Evolutionary conservation across 1,140 invertebrate genomes (phyloP), one percentile per base, ranked within the genome.

Genomic region (Trigoniulus corallinus): DNA sequence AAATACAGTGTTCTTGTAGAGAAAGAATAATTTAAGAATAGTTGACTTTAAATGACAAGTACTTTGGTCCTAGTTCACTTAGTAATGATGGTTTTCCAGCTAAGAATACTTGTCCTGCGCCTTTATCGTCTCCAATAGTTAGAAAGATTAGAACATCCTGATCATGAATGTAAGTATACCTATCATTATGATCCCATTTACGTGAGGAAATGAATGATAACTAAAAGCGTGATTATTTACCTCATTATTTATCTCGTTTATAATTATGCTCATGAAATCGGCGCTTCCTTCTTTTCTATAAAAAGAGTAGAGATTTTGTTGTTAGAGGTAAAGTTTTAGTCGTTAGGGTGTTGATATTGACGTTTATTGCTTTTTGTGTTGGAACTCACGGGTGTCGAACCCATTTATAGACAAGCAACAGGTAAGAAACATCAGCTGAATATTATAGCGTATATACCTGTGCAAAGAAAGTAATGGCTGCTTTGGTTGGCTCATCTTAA

Each of bases 271-370:
- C 58, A 82, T 78, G 59, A 81, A 85, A 50, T 84, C 80, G 27
- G 73, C 67, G 53, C 82, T 81, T 10, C 76, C 81, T 58, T 84
- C 82, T 55, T 78, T 81, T 48, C 78, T 78, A 64, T 74, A 77
- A 56, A 77, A 63, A 72, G 70, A 71, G 80, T 58, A 72, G 71
- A 2, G 76, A 76, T 37, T 64, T 65, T 0, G 37, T 39, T n/a
- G n/a, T n/a, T n/a, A n/a, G n/a, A n/a, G n/a, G n/a, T n/a, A n/a
- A n/a, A n/a, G n/a, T n/a, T n/a, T n/a, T n/a, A n/a, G n/a, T n/a
- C n/a, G n/a, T n/a, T n/a, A n/a, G n/a, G n/a, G n/a, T n/a, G n/a
- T n/a, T n/a, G n/a, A n/a, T n/a, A n/a, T n/a, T n/a, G n/a, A n/a
- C n/a, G n/a, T n/a, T n/a, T n/a, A n/a, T n/a, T n/a, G n/a, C n/a